Percentiles rank a stretch among this genome's conserved stretches.
These are phyloP conservation scores for Saguinus imperator DNA, from an alignment of 2,113 vertebrate genomes.

Conservation along the genomic window DNA sequence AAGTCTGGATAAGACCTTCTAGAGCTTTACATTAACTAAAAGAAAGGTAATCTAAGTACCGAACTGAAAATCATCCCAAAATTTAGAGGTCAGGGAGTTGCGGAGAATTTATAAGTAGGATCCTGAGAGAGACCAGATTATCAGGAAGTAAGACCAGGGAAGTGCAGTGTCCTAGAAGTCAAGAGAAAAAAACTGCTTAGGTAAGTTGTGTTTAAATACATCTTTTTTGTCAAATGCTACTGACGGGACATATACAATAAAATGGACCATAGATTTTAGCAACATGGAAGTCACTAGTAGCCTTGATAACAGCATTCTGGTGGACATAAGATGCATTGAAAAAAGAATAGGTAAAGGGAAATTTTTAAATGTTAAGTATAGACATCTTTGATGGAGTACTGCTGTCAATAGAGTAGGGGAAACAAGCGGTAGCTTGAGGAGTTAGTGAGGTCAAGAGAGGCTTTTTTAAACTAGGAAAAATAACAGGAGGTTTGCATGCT, in stretches of 20 bases:
- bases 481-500: slow-evolving; percentile 24
- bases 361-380: background rate
- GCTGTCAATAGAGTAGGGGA: background rate
- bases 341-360: background rate
- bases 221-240: background rate
- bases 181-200: background rate
- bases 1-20: background rate
- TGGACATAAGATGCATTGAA: background rate
- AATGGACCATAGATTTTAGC: background rate
- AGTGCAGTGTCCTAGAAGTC: background rate
- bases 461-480: slow-evolving; percentile 15
- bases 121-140: background rate
- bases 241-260: background rate
- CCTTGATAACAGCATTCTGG: background rate
- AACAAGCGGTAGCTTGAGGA: background rate
- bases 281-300: background rate
- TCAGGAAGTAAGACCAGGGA: background rate
- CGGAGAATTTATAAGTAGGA: background rate
- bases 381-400: background rate
- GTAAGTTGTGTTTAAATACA: background rate
- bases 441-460: background rate
- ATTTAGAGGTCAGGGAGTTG: background rate
- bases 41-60: background rate
- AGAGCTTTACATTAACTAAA: background rate
- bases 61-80: background rate